Evolutionary conservation across 2,797 vertebrate genomes (phyloP), one percentile per base, ranked within the genome.

Genomic region (Megalops cyprinoides): DNA sequence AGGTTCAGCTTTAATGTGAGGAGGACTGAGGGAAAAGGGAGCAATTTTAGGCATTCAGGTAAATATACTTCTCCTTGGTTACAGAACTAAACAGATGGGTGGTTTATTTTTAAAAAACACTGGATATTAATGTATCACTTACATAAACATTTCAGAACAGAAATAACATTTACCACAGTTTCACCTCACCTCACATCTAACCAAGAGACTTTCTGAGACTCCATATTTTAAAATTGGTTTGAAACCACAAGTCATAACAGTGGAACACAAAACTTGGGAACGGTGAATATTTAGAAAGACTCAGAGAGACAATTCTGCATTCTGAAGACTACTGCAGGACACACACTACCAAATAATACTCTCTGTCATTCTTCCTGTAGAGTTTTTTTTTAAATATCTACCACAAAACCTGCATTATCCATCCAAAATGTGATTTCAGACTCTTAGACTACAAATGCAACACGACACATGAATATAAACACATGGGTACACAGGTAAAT

Each of bases 1-100:
- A 46, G 95, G 95, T 85, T 98, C 97, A 48, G 93, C 95, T 89
- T 98, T 98, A 87, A 98, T 93, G 77, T 88, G 91, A 28, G 90
- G 93, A 0, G 97, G 96, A 89, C 96, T 97, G 42, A 80, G 62
- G 82, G 79, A 79, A 73, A 56, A 37, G 23, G 44, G 31, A 46
- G 39, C 39, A 28, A 56, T 31, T 49, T 10, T 62, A 44, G 9
- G 4, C 3, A 67, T 31, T 67, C 6, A 44, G 39, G 39, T n/a
- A 67, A 67, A 67, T 67, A 18, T 67, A 39, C 10, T 4, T 48
- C 10, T 37, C 62, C 62, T 4, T 67, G 39, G 5, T 28, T 28
- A n/a, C 12, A 9, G 5, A 60, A 25, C 8, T 28, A 60, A 48
- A 48, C 46, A 60, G 8, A n/a, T n/a, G n/a, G 25, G 25, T 25